These are phyloP conservation scores for Luidia sarsii DNA, from an alignment of 53 echinoderm and acorn worm genomes.

Conservation along the genomic window DNA sequence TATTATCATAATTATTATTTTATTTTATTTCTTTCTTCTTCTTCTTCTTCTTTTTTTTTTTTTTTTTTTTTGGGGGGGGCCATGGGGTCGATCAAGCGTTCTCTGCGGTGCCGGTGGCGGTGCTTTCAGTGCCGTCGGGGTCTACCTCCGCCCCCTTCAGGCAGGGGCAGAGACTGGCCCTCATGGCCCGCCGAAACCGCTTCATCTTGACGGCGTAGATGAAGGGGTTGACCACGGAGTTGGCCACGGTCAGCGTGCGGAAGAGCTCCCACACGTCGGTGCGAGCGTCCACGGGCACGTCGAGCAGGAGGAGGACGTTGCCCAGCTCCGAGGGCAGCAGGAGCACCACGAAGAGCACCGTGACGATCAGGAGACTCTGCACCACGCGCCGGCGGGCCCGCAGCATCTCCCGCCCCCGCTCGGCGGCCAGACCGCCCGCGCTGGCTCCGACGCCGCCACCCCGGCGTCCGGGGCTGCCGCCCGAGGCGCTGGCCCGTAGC, in stretches of 20 bases:
- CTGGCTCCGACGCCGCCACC: neutral
- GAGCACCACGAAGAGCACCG: slow-evolving; percentile 15
- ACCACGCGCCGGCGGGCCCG: slow-evolving; percentile 38
- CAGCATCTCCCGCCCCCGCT: slow-evolving; percentile 1
- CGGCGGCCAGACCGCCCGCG: neutral
- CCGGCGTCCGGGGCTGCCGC: neutral
- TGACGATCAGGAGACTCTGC: slow-evolving; percentile 37
- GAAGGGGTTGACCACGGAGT: slow-evolving; percentile 44
- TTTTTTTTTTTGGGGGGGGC: too few species aligned
- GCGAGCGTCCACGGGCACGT: slow-evolving; percentile 18
- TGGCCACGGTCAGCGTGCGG: slow-evolving; percentile 26
- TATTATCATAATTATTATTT: too few species aligned
- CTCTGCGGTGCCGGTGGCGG: neutral
- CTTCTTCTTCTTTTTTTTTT: too few species aligned
- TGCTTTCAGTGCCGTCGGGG: neutral
- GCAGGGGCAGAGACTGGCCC: slow-evolving; percentile 7
- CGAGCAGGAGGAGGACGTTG: slow-evolving; percentile 29
- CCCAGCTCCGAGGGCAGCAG: slow-evolving; percentile 44
- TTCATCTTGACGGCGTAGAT: slow-evolving; percentile 46
- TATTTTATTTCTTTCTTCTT: too few species aligned
- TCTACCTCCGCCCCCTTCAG: neutral
- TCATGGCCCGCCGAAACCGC: slow-evolving; percentile 30
- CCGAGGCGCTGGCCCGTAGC: neutral
- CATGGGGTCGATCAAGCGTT: too few species aligned
- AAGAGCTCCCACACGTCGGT: slow-evolving; percentile 23